These are phyloP conservation scores for Thryonomys swinderianus DNA, from an alignment of 2,113 vertebrate species.

Conservation along the genomic window DNA sequence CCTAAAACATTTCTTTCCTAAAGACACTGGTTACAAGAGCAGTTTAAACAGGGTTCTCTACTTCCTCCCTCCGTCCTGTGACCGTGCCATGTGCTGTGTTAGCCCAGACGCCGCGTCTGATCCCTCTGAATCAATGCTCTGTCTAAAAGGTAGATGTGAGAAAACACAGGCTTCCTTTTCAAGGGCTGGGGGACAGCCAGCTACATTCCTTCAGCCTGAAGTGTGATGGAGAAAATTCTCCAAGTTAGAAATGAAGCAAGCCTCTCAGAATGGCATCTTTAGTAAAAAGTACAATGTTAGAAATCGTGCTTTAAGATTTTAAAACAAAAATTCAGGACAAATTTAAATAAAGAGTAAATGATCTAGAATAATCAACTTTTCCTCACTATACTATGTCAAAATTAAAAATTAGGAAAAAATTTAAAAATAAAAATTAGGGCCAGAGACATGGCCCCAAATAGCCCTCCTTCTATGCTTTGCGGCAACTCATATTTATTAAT, in stretches of 20 bases:
- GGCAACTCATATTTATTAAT: neutral
- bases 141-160: conserved; percentile 44
- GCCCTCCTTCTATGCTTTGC: neutral
- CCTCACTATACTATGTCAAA: neutral
- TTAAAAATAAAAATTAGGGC: neutral
- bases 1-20: neutral
- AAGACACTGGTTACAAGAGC: neutral
- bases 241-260: conserved; percentile 1
- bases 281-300: neutral
- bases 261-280: conserved; percentile 5
- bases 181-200: conserved; percentile 47
- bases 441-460: neutral
- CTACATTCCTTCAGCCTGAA: conserved; percentile 8
- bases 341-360: conserved; percentile 11
- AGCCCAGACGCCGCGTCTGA: neutral
- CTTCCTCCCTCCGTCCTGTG: neutral
- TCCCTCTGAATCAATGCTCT: conserved; percentile 75
- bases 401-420: neutral
- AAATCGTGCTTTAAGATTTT: neutral
- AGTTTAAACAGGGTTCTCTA: conserved; percentile 40
- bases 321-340: neutral
- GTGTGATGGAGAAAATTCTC: conserved; percentile 53
- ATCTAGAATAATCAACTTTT: neutral
- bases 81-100: neutral
- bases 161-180: conserved; percentile 78